Evolutionary conservation across 2,797 vertebrate genomes (phyloP).

Genomic region (Euphonia xanthogaster): DNA sequence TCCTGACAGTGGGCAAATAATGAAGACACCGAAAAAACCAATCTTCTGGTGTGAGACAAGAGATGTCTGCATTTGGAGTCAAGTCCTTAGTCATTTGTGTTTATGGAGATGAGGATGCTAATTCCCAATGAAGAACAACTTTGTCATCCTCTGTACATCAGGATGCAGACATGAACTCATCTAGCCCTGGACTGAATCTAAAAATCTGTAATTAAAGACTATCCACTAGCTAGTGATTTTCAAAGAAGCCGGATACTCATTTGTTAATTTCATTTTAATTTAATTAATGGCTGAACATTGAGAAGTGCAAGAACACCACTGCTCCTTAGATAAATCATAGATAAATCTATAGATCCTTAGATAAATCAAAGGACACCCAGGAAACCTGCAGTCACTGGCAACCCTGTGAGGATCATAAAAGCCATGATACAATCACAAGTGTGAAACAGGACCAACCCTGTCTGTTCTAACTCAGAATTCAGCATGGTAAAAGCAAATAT

Average conservation of each 20-base stretch:
- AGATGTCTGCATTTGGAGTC: not conserved
- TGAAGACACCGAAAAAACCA: not conserved
- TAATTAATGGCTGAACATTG: not conserved
- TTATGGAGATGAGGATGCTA: not conserved
- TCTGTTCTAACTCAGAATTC: not conserved
- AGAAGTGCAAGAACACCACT: not conserved
- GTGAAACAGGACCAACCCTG: not conserved
- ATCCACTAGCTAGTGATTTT: not conserved
- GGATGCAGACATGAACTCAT: not conserved
- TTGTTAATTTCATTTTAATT: not conserved
- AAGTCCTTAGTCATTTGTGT: not conserved
- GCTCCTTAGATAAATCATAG: not conserved
- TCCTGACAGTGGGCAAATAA: not conserved
- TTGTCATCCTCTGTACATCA: not conserved
- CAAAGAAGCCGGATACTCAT: not conserved
- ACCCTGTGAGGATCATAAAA: not conserved
- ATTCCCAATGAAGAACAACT: not conserved
- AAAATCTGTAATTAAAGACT: not conserved
- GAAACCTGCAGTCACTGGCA: not conserved
- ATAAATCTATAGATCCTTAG: not conserved
- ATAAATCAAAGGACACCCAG: not conserved
- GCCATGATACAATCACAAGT: not conserved
- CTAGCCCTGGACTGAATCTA: not conserved
- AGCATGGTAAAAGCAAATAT: not conserved
- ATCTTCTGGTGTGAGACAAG: not conserved